Evolutionary conservation across 2,888 invertebrate species (phyloP).

Genomic region (Meta bourneti): DNA sequence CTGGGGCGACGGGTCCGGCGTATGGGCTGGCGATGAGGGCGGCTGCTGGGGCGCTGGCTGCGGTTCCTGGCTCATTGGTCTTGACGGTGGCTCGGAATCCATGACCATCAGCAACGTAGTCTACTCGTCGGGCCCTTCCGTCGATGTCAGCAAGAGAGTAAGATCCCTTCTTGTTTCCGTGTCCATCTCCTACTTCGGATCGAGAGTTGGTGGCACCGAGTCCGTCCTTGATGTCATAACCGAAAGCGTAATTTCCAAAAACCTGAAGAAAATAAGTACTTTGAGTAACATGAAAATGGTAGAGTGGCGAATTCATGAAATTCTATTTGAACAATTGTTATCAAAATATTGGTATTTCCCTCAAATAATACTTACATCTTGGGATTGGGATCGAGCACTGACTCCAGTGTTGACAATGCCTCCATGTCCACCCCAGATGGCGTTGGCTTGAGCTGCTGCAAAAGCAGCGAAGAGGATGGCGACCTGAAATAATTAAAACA

Average conservation of each 20-base stretch:
- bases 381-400: constrained; percentile 13
- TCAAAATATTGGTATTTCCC: no score
- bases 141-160: constrained; percentile 75
- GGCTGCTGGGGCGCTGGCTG: constrained; percentile 57
- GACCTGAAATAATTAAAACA: background rate
- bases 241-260: constrained; percentile 73
- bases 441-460: constrained; percentile 33
- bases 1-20: constrained; percentile 39
- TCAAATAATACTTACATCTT: constrained; percentile 40
- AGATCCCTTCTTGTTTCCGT: constrained; percentile 75
- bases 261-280: background rate
- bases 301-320: no score
- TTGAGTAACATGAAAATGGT: no score
- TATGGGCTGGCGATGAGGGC: constrained; percentile 41
- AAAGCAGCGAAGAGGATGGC: constrained; percentile 31
- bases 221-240: constrained; percentile 74
- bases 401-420: constrained; percentile 26
- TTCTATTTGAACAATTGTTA: no score
- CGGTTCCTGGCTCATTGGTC: constrained; percentile 69
- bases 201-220: constrained; percentile 75
- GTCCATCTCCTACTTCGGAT: constrained; percentile 75
- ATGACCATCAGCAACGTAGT: constrained; percentile 72
- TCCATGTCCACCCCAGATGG: constrained; percentile 14
- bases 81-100: constrained; percentile 69
- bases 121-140: constrained; percentile 72